Percentiles rank a stretch among this genome's conserved stretches.
phyloP scores from a whole-genome alignment of 2,113 vertebrate species.

The Phrynosoma blainvillii region DNA sequence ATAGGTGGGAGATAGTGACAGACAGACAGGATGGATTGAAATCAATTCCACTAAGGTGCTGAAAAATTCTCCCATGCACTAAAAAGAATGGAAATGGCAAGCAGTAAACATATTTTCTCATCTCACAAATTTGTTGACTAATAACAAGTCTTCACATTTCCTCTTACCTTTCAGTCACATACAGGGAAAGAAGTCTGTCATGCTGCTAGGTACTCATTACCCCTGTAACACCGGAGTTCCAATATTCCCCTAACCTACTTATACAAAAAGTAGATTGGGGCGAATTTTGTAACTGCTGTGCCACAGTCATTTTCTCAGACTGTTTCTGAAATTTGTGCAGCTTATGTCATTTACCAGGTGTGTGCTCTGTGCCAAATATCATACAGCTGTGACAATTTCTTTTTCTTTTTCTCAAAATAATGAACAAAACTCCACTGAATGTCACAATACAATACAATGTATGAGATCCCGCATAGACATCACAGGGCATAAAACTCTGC shows the following conservation, averaged over 20 bases:
- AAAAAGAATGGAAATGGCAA: background rate
- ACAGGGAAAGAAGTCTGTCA: background rate
- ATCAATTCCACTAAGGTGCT: background rate
- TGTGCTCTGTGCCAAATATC: background rate
- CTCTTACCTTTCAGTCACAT: background rate
- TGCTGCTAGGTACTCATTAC: background rate
- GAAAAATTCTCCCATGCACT: background rate
- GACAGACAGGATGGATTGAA: no score
- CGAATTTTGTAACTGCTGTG: background rate
- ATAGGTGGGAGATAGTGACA: no score
- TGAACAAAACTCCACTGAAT: background rate
- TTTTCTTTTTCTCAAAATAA: background rate
- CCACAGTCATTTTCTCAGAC: background rate
- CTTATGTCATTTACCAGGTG: background rate
- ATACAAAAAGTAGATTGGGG: background rate
- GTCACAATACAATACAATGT: background rate
- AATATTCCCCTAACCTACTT: background rate
- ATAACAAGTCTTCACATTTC: background rate
- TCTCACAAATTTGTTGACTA: background rate
- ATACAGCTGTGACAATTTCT: background rate
- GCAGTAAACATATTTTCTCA: background rate
- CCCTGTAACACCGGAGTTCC: background rate
- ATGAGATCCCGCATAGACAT: background rate
- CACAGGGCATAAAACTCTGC: no score
- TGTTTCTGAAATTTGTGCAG: background rate